phyloP scores from a whole-genome alignment of 2,113 vertebrate genomes.

The Cranoglanis bouderius region DNA sequence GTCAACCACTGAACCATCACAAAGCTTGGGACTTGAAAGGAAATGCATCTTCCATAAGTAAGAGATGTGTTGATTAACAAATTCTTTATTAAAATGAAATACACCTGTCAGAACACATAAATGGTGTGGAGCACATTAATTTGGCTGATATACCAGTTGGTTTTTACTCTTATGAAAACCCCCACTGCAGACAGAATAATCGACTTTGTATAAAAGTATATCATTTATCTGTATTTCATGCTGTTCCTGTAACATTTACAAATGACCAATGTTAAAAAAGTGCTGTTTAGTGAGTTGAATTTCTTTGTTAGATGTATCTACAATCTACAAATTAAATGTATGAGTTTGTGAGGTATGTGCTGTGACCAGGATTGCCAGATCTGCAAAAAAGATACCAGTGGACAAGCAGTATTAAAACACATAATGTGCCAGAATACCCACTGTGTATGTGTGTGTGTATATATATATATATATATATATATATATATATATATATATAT shows the following conservation, averaged over 20 bases:
- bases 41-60: neutral
- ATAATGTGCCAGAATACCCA: too few species aligned
- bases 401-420: neutral
- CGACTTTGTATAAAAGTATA: neutral
- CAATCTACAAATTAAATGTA: neutral
- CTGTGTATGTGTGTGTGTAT: too few species aligned
- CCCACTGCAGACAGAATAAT: neutral
- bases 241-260: neutral
- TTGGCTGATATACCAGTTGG: neutral
- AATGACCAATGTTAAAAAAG: neutral
- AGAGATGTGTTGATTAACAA: neutral
- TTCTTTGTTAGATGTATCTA: neutral
- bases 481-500: too few species aligned
- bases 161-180: neutral
- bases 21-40: neutral
- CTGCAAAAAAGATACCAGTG: neutral
- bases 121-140: neutral
- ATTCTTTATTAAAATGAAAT: neutral
- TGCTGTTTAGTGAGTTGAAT: neutral
- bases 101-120: neutral
- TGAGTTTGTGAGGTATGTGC: neutral
- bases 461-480: too few species aligned
- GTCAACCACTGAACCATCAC: neutral
- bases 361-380: neutral
- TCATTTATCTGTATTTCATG: neutral